Percentiles rank a stretch among this genome's conserved stretches.
These are phyloP conservation scores for Isurus oxyrinchus DNA, from an alignment of 2,113 vertebrate species.

Conservation along the genomic window DNA sequence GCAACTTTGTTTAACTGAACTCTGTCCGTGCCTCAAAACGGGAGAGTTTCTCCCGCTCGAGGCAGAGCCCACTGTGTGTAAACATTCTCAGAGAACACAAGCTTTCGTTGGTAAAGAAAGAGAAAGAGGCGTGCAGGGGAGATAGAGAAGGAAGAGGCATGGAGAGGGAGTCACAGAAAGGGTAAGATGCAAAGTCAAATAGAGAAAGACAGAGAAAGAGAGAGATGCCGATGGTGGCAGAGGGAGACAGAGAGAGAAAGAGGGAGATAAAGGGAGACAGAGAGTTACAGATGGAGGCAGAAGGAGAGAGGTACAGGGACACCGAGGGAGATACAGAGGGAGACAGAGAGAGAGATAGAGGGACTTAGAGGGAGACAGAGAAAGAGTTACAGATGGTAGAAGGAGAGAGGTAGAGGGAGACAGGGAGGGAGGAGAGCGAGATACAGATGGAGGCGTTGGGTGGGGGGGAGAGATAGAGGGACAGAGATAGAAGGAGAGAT, in stretches of 20 bases:
- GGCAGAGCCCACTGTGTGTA: slow-evolving; percentile 23
- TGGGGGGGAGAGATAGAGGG: too few species aligned
- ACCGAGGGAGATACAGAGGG: not conserved
- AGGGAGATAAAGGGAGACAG: not conserved
- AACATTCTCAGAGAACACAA: too few species aligned
- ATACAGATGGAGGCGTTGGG: not conserved
- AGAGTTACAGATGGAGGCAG: too few species aligned
- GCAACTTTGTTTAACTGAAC: slow-evolving; percentile 58
- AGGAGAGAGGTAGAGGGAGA: not conserved
- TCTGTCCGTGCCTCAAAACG: slow-evolving; percentile 58
- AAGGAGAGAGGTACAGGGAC: not conserved
- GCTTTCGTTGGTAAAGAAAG: not conserved
- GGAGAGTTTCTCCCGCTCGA: slow-evolving; percentile 44
- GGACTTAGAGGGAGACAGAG: not conserved
- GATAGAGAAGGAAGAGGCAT: not conserved
- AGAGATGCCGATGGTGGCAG: too few species aligned
- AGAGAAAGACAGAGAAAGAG: not conserved
- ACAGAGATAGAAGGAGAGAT: not conserved
- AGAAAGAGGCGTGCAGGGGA: too few species aligned
- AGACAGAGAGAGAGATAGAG: too few species aligned
- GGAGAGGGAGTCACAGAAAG: not conserved
- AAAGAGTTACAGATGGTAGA: too few species aligned
- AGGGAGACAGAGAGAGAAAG: not conserved
- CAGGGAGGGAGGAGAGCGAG: not conserved
- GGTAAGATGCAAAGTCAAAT: not conserved